Evolutionary conservation across 2,797 vertebrate species (phyloP).

Genomic region (Rhodeus uyekii): DNA sequence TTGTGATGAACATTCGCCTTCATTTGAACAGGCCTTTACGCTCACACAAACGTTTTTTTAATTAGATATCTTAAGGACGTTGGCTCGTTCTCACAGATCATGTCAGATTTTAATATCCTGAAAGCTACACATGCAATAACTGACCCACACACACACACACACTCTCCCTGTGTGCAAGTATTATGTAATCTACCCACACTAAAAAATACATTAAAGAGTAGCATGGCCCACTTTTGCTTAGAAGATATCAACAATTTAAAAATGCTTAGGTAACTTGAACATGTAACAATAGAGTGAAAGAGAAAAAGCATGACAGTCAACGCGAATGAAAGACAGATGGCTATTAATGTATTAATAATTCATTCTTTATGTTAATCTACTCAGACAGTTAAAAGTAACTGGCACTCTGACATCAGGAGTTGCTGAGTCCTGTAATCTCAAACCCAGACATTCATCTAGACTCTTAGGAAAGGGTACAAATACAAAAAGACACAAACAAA

Average conservation of each 20-base stretch:
- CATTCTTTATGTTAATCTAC: background rate
- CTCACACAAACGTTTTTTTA: background rate
- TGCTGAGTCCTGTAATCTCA: too few relatives aligned
- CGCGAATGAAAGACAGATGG: background rate
- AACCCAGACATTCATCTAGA: too few relatives aligned
- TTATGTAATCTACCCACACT: conserved; percentile 52
- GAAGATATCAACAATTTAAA: conserved; percentile 62
- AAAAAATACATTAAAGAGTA: conserved; percentile 54
- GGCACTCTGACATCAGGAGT: background rate
- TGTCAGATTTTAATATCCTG: background rate
- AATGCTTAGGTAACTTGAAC: conserved; percentile 64
- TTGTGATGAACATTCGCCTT: background rate
- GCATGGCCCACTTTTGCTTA: conserved; percentile 61
- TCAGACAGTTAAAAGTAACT: background rate
- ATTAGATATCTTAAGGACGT: background rate
- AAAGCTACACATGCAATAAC: conserved; percentile 2
- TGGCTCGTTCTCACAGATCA: background rate
- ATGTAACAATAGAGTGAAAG: background rate
- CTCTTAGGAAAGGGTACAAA: background rate
- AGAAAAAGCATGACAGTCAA: background rate
- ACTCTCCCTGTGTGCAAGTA: background rate
- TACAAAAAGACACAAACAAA: conserved; percentile 45
- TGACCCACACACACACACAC: background rate
- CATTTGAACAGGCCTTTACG: background rate
- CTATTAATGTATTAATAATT: background rate